Evolutionary conservation across 2,113 vertebrate species (phyloP), one percentile per base, ranked within the genome.

Genomic region (Percopsis transmontana): DNA sequence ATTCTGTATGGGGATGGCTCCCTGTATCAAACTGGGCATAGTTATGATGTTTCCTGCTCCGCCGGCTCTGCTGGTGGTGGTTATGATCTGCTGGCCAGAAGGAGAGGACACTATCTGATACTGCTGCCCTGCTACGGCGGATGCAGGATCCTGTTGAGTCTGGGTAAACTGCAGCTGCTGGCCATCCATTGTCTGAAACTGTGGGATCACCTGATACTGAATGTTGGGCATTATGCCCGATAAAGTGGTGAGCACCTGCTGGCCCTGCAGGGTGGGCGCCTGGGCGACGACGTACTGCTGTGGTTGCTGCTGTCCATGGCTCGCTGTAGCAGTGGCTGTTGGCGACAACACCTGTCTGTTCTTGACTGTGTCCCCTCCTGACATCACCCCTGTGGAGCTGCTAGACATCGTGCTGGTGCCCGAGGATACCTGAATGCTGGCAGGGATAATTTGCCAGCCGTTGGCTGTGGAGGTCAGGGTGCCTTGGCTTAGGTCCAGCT

Each of bases 161-260:
- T 95, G 85, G 59, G 95, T 79, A 1, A 99, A 95, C 78, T 99
- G 96, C 45, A 99, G 84, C 71, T 95, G 92, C 45, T 99, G 97
- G 59, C 96, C 96, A 1, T 99, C 96, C 10, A 98, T 91, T 0
- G 96, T 98, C 86, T 98, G 96, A 85, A 98, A 97, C 70, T 98
- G 96, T 42, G 96, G 97, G 69, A 98, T 96, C 48, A 98, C 95
- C 90, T 98, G 97, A 84, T 99, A 99, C 82, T 98, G 96, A 86
- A 98, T 95, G 57, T 96, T 98, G 0, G 96, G 96, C 90, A 98
- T 88, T 16, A 96, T 76, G 0, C 96, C 92, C 0, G 95, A 94
- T 70, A 98, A 85, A 16, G 95, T 90, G 9, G 96, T 93, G 19
- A 98, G 91, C 48, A 98, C 91, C 84, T 97, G 97, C 82, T 96